Percentiles rank a stretch among this genome's conserved stretches.
phyloP scores from a whole-genome alignment of 2,797 vertebrate genomes.

The Phrynocephalus vlangalii region DNA sequence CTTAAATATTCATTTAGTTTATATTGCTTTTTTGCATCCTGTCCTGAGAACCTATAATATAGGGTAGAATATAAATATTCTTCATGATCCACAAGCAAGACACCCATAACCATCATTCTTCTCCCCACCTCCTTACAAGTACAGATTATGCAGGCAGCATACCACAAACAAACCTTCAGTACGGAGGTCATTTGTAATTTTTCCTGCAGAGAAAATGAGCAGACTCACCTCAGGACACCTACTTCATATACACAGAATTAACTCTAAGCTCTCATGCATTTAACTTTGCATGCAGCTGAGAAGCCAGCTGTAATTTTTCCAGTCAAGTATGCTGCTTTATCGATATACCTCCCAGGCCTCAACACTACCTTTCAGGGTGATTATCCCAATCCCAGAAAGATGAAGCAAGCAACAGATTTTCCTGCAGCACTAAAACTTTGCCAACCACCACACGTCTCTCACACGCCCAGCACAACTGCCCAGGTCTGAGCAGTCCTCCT shows the following conservation, averaged over 20 bases:
- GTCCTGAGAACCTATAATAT: no score
- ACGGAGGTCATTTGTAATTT: slow-evolving; percentile 1
- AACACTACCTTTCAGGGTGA: slow-evolving; percentile 17
- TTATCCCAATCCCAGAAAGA: not conserved
- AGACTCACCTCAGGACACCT: slow-evolving; percentile 61
- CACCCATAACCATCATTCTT: not conserved
- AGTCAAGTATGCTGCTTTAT: slow-evolving; percentile 48
- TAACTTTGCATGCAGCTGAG: slow-evolving; percentile 60
- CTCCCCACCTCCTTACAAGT: not conserved
- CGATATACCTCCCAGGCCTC: slow-evolving; percentile 44
- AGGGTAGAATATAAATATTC: no score
- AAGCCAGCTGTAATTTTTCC: slow-evolving; percentile 37
- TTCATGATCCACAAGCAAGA: no score
- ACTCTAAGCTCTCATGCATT: slow-evolving; percentile 47
- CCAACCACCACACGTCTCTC: not conserved
- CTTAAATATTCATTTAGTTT: no score
- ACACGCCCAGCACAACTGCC: not conserved
- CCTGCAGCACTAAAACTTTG: not conserved
- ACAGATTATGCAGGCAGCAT: not conserved
- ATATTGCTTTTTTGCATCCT: no score
- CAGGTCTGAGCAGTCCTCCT: not conserved
- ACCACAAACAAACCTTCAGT: slow-evolving; percentile 3
- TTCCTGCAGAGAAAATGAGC: slow-evolving; percentile 57
- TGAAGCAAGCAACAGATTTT: not conserved
- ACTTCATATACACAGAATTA: slow-evolving; percentile 56